These are phyloP conservation scores for Drosophila pectinifera DNA, from an alignment of 1,140 invertebrate genomes.

Conservation along the genomic window DNA sequence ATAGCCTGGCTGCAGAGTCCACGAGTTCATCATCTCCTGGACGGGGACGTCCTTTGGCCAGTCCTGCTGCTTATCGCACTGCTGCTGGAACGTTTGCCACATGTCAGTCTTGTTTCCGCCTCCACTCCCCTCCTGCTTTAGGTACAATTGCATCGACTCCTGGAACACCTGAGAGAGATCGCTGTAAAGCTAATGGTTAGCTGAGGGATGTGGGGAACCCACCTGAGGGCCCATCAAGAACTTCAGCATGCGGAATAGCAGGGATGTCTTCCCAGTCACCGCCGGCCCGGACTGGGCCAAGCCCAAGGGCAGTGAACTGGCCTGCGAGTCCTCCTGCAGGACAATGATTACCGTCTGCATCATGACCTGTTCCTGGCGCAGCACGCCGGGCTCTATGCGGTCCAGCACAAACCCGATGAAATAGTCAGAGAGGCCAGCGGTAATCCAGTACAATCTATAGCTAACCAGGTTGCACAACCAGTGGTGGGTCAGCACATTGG, in stretches of 20 bases:
- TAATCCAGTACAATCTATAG: not conserved
- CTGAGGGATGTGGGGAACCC: not conserved
- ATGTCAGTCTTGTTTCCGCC: not conserved
- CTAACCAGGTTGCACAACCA: slow-evolving; percentile 2
- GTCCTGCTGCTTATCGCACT: not conserved
- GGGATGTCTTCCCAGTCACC: not conserved
- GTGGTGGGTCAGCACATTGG: slow-evolving; percentile 5
- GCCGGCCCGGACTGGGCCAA: not conserved
- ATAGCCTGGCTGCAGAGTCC: slow-evolving; percentile 19
- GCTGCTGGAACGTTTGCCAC: slow-evolving; percentile 3
- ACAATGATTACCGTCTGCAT: not conserved
- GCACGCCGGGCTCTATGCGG: not conserved
- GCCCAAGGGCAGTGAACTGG: slow-evolving; percentile 3
- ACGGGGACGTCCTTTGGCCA: slow-evolving; percentile 6
- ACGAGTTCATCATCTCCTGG: slow-evolving; percentile 9
- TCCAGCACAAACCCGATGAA: slow-evolving; percentile 13
- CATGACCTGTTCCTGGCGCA: not conserved
- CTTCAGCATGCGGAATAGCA: slow-evolving; percentile 16
- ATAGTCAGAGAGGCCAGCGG: slow-evolving; percentile 1
- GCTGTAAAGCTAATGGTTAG: not conserved
- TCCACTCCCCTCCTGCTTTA: not conserved
- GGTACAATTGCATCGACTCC: not conserved
- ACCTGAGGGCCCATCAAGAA: slow-evolving; percentile 15
- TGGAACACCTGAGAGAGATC: not conserved
- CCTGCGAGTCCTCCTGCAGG: not conserved